phyloP scores from a whole-genome alignment of 2,888 invertebrate genomes.

The Nysson spinosus region DNA sequence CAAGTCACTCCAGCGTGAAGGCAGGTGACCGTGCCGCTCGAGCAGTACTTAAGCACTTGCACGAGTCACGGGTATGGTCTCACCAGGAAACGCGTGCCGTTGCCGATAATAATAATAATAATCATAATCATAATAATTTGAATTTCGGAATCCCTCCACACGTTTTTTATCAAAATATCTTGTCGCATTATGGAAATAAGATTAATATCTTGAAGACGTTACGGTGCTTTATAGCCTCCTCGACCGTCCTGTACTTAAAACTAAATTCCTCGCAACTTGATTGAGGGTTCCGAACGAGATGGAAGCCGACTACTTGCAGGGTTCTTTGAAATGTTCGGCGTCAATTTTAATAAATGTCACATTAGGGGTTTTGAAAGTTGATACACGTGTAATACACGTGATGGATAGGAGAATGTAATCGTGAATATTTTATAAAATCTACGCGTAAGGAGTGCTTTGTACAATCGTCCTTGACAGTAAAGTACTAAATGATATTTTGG shows the following conservation, averaged over 20 bases:
- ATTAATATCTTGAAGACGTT: neutral
- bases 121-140: neutral
- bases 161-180: conserved; percentile 16
- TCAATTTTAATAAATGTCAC: too few species aligned
- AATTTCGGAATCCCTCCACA: conserved; percentile 25
- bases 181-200: conserved; percentile 18
- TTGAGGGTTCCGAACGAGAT: too few species aligned
- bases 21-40: conserved; percentile 70
- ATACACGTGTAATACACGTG: too few species aligned
- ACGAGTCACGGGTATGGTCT: conserved; percentile 48
- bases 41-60: conserved; percentile 60
- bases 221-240: too few species aligned
- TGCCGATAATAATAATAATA: conserved; percentile 48
- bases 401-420: too few species aligned
- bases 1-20: conserved; percentile 75
- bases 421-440: too few species aligned
- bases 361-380: too few species aligned
- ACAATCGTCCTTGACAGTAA: conserved; percentile 58
- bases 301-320: too few species aligned
- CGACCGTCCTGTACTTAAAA: too few species aligned
- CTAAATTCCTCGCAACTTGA: too few species aligned
- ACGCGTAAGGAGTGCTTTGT: neutral
- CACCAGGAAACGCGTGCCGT: conserved; percentile 48
- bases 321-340: too few species aligned
- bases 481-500: conserved; percentile 51